A percentile compares a stretch with the other conserved stretches of the same genome.
These are phyloP conservation scores for Sciaenops ocellatus DNA, from an alignment of 2,797 vertebrate species.

Conservation along the genomic window DNA sequence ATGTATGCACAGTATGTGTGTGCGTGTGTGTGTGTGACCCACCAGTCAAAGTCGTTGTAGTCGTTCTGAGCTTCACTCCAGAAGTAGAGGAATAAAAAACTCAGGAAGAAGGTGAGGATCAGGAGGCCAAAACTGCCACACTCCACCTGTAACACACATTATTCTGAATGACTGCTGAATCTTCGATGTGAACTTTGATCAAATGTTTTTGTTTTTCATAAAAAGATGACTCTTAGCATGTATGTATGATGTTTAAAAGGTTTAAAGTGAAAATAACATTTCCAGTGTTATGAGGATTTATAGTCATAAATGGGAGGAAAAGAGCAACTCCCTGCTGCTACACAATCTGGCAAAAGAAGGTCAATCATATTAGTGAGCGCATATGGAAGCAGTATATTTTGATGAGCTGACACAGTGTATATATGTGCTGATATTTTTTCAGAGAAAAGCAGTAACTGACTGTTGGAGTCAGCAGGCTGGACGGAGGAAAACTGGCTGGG, in stretches of 20 bases:
- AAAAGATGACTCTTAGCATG: not conserved
- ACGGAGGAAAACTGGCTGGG: conserved; percentile 25
- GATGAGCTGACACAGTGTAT: conserved; percentile 44
- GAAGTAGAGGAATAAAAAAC: conserved; percentile 89
- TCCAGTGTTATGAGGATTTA: not conserved
- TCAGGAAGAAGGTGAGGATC: conserved; percentile 87
- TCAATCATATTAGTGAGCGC: conserved; percentile 1
- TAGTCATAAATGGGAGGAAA: not conserved
- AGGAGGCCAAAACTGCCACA: conserved; percentile 87
- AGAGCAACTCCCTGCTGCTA: not conserved
- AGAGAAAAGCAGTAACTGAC: conserved; percentile 32
- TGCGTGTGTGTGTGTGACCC: conserved; percentile 50
- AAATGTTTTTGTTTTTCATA: not conserved
- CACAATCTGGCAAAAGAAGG: not conserved
- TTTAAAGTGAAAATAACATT: not conserved
- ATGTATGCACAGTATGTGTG: not conserved
- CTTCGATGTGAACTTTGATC: not conserved
- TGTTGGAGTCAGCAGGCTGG: conserved; percentile 49
- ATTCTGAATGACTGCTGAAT: too few relatives aligned
- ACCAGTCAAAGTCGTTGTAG: conserved; percentile 95
- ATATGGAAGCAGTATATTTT: conserved; percentile 18
- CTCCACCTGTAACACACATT: conserved; percentile 84
- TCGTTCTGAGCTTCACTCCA: conserved; percentile 94
- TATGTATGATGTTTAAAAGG: not conserved
- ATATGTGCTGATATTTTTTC: conserved; percentile 38